Evolutionary conservation across 2,113 vertebrate species (phyloP).

Genomic region (Gopherus flavomarginatus): DNA sequence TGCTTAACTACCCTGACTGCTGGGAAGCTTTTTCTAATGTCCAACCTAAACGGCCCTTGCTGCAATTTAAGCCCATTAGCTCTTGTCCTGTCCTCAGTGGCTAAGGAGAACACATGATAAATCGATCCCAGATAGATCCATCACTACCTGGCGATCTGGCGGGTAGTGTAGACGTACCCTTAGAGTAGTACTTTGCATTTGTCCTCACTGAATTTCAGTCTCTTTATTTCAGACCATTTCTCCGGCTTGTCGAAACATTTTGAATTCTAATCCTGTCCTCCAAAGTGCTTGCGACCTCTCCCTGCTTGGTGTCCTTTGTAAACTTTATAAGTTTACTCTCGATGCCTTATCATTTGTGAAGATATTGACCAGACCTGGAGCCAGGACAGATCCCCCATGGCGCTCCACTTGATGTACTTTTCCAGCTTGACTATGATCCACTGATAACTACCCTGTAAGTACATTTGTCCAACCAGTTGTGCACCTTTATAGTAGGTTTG

Average conservation of each 20-base stretch:
- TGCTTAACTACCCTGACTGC: not conserved
- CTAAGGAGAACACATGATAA: not conserved
- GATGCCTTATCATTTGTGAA: not conserved
- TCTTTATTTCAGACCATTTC: not conserved
- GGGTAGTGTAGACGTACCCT: too few species aligned
- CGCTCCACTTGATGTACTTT: not conserved
- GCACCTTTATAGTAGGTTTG: too few species aligned
- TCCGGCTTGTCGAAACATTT: not conserved
- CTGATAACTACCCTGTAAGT: not conserved
- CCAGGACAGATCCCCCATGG: not conserved
- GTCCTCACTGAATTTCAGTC: not conserved
- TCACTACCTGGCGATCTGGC: too few species aligned
- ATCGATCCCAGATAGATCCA: too few species aligned
- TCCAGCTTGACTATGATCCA: not conserved
- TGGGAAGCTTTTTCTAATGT: not conserved
- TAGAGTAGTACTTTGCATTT: not conserved
- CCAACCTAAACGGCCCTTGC: not conserved
- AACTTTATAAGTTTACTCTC: not conserved
- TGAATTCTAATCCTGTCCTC: not conserved
- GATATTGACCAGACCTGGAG: not conserved
- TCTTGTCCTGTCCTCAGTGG: not conserved
- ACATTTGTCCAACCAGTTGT: too few species aligned
- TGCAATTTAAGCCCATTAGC: not conserved
- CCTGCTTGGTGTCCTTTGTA: not conserved
- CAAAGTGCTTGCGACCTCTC: not conserved